phyloP scores from a whole-genome alignment of 2,113 vertebrate genomes.

The Perognathus longimembris region DNA sequence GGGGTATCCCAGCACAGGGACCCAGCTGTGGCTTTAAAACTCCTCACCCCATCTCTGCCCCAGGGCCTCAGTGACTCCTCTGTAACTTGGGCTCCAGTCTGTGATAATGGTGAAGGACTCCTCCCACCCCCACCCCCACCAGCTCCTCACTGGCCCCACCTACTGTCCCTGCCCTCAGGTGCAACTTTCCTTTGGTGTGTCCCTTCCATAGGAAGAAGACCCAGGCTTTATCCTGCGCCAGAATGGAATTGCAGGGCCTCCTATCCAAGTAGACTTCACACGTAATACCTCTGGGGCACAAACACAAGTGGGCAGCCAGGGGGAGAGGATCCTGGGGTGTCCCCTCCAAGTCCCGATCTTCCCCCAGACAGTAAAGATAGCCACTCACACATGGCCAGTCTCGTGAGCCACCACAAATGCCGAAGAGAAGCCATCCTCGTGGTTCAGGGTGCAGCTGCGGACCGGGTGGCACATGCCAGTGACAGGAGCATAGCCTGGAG shows the following conservation, averaged over 20 bases:
- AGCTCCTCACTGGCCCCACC: not conserved
- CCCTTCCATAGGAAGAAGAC: not conserved
- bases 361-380: not conserved
- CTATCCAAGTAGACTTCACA: not conserved
- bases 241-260: not conserved
- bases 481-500: conserved; percentile 95
- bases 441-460: conserved; percentile 98
- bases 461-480: conserved; percentile 99
- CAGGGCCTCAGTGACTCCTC: not conserved
- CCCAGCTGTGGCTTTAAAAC: not conserved
- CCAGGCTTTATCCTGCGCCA: not conserved
- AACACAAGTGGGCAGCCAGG: not conserved
- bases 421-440: conserved; percentile 98
- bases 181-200: not conserved
- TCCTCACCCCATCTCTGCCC: too few relatives aligned
- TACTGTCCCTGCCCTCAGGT: not conserved
- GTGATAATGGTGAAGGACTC: not conserved
- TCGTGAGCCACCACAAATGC: conserved; percentile 99
- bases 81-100: not conserved
- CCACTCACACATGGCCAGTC: conserved; percentile 98
- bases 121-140: too few relatives aligned
- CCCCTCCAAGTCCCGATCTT: accelerated
- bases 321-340: not conserved
- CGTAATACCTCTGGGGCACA: not conserved
- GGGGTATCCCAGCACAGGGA: not conserved